Conservation (phyloP, 2,113 vertebrate species). For the Arothron firmamentum region DNA sequence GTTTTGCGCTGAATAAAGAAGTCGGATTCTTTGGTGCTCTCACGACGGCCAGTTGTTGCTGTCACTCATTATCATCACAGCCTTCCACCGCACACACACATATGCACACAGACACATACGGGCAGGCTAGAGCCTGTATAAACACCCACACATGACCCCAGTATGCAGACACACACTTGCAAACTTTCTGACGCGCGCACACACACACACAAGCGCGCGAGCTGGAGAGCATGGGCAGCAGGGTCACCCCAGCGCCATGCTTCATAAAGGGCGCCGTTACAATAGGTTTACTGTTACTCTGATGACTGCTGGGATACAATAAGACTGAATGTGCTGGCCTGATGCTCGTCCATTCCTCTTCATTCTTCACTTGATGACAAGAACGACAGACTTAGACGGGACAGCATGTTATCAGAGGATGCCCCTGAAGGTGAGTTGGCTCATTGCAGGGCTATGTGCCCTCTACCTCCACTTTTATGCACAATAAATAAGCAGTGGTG, state of each 20-base stretch:
- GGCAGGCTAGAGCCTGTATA: slow-evolving; percentile 53
- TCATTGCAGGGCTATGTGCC: slow-evolving; percentile 26
- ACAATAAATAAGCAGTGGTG: neutral
- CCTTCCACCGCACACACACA: slow-evolving; percentile 30
- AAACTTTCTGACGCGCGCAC: slow-evolving; percentile 30
- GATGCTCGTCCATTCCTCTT: slow-evolving; percentile 39
- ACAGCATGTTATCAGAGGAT: slow-evolving; percentile 71
- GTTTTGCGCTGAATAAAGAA: slow-evolving; percentile 39
- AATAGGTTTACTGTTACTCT: slow-evolving; percentile 71
- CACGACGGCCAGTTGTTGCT: slow-evolving; percentile 61
- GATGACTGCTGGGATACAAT: slow-evolving; percentile 45
- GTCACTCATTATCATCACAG: slow-evolving; percentile 64
- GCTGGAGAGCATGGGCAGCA: slow-evolving; percentile 65
- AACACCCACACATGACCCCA: slow-evolving; percentile 60
- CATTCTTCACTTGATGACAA: slow-evolving; percentile 64
- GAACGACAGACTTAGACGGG: slow-evolving; percentile 46
- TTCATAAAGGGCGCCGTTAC: slow-evolving; percentile 69
- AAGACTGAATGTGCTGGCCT: slow-evolving; percentile 47
- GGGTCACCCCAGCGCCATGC: slow-evolving; percentile 66
- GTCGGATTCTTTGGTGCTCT: slow-evolving; percentile 35
- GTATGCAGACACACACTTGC: slow-evolving; percentile 39
- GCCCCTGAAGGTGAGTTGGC: slow-evolving; percentile 70
- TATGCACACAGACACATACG: slow-evolving; percentile 17
- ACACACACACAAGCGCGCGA: slow-evolving; percentile 41
- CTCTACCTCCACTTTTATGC: slow-evolving; percentile 9